These are phyloP conservation scores for Cygnus olor DNA, from an alignment of 2,797 vertebrate species.

Conservation along the genomic window DNA sequence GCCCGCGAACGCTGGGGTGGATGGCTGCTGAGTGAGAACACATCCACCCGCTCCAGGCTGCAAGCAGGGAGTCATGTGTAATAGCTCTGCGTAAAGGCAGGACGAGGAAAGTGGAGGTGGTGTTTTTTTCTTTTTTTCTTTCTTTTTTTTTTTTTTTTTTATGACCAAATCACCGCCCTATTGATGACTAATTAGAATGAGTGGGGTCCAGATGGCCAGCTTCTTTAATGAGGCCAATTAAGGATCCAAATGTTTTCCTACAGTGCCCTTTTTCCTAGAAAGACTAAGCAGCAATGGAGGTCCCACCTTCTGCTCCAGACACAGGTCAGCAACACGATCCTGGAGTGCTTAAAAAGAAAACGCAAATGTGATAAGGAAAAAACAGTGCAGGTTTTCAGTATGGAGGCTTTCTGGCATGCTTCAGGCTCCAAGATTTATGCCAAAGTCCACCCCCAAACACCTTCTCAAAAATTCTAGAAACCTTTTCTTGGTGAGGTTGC, in stretches of 20 bases:
- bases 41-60: constrained; percentile 32
- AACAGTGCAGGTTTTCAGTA: neutral
- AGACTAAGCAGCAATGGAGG: constrained; percentile 35
- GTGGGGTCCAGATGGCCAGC: constrained; percentile 69
- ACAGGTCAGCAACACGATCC: neutral
- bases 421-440: neutral
- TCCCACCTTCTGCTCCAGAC: constrained; percentile 28
- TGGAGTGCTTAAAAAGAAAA: neutral
- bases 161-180: constrained; percentile 43
- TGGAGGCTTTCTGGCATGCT: neutral
- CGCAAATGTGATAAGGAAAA: neutral
- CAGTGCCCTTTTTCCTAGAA: constrained; percentile 75
- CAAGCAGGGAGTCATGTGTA: constrained; percentile 29
- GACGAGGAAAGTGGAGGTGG: constrained; percentile 56
- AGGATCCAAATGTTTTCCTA: constrained; percentile 59
- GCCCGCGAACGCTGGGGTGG: constrained; percentile 62
- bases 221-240: constrained; percentile 75
- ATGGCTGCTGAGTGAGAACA: constrained; percentile 67
- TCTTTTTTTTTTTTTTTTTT: constrained; percentile 55
- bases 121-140: constrained; percentile 10
- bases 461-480: neutral
- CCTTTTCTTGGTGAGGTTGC: neutral
- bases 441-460: neutral
- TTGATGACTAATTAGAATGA: constrained; percentile 75
- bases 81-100: constrained; percentile 56